Conservation (phyloP, 2,888 invertebrate species). For the Miltochrista miniata region DNA sequence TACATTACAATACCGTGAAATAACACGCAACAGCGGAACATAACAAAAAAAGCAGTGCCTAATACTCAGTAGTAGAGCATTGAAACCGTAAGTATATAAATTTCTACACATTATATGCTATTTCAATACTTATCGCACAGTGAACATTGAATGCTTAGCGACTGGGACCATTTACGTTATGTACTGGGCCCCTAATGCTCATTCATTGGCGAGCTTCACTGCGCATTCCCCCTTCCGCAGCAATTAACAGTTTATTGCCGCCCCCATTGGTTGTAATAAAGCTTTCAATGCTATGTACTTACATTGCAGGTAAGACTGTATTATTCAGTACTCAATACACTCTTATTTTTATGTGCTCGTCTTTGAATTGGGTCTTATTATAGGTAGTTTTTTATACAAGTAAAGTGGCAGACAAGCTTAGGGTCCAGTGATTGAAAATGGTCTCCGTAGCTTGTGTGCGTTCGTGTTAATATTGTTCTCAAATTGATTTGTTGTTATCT, state of each 20-base stretch:
- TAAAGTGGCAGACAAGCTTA: too few species aligned
- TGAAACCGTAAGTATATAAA: too few species aligned
- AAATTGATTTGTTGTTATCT: too few species aligned
- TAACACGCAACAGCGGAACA: too few species aligned
- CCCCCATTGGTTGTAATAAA: conserved; percentile 57
- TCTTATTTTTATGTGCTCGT: not conserved
- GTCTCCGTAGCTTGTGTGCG: too few species aligned
- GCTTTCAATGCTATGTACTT: conserved; percentile 6
- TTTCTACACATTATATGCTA: not conserved
- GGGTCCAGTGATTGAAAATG: too few species aligned
- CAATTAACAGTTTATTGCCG: conserved; percentile 74
- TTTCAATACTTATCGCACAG: not conserved
- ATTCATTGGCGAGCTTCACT: conserved; percentile 78
- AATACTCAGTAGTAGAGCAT: too few species aligned
- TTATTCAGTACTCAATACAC: not conserved
- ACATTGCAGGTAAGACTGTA: conserved; percentile 6
- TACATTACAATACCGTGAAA: too few species aligned
- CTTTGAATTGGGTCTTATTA: not conserved
- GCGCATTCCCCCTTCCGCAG: conserved; percentile 65
- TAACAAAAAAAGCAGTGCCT: too few species aligned
- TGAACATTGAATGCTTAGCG: conserved; percentile 28
- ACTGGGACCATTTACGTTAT: conserved; percentile 45
- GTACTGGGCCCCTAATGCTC: conserved; percentile 75
- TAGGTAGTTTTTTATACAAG: too few species aligned
- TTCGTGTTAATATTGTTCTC: too few species aligned